Base-by-base conservation (phyloP, 1,140 invertebrate genomes). In the Choristoneura fumiferana region DNA sequence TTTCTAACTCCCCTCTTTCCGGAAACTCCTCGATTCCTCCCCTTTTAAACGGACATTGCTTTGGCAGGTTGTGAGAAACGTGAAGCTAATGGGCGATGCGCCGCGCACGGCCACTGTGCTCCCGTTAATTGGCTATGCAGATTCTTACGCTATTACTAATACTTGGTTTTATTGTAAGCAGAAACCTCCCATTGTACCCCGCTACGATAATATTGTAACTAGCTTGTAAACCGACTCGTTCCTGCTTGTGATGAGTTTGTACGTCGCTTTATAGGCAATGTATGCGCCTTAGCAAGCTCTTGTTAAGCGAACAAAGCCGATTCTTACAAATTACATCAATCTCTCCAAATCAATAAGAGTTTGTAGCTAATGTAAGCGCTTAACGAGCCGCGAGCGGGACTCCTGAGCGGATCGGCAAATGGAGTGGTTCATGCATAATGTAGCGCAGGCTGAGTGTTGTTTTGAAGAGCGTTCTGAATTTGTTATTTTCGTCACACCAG, bases 341-440 rank as follows among this genome's bases (percentile, higher is more conserved):
- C 74, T 80, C 70, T 77, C 66, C 70, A 80, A 85, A 86, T 85
- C 83, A 86, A 88, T 87, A 84, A 81, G 75, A 81, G 76, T 84
- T 83, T 83, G 83, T 86, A 84, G 78, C 81, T 86, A 84, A 86
- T 86, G 83, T 88, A 84, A 79, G 83, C 83, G 82, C 81, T 86
- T 86, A 86, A 86, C 85, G 83, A 86, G 82, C 81, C 83, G 81
- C 81, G 83, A 83, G 77, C 76, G 76, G 77, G 76, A 77, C 76
- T 84, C 75, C 72, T 85, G 85, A 88, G 83, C 85, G 83, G 85
- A 87, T 88, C 82, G 85, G 77, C 82, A 85, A 85, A 87, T 88
- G 85, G 83, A 88, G 85, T 87, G 83, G 79, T 84, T 87, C 85
- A 88, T 88, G 82, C 85, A 88, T 88, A 87, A 88, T 88, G 85